Base-by-base conservation (phyloP, 2,888 invertebrate species). In the Meghimatium bilineatum region DNA sequence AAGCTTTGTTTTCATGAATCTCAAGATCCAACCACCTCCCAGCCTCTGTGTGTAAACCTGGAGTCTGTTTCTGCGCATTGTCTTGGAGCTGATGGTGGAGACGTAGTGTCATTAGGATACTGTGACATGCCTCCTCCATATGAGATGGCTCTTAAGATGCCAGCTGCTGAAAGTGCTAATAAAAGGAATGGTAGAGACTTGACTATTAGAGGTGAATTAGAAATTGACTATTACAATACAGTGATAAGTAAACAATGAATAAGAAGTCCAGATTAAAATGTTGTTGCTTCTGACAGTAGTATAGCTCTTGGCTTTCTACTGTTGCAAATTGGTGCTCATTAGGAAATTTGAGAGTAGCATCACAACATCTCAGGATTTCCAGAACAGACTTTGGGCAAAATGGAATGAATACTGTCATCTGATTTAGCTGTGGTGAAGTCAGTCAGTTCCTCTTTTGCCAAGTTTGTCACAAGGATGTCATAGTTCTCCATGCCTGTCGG, bases 141-240 rank as follows among this genome's bases (percentile, higher is more conserved):
- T 78, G 86, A 86, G 44, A 84, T 84, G 82, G 86, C 86, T 38
- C 77, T 86, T 49, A 69, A 84, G 6, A 84, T 86, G 86, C 86
- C 86, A 32, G 29, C n/a, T 5, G 66, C 56, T 34, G 49, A 78
- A 5, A 29, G n/a, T 63, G 12, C 44, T 0, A 32, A 29, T n/a
- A 36, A 17, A 26, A 56, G 34, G 20, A 56, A 32, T 52, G 6
- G 0, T 26, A n/a, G 17, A 26, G 20, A 26, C n/a, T 1, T 67
- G 14, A 44, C 44, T 32, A n/a, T n/a, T 10, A 36, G 71, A 56
- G n/a, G 56, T 1, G 66, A 6, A 66, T 36, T 66, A 44, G 56
- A 80, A 8, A 20, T 56, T 23, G 60, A 71, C 6, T 80, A 80
- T 56, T 69, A 32, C 44, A 80, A 80, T 36, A 44, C 71, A 56